phyloP scores from a whole-genome alignment of 2,888 invertebrate genomes.

The Dryocosmus kuriphilus region DNA sequence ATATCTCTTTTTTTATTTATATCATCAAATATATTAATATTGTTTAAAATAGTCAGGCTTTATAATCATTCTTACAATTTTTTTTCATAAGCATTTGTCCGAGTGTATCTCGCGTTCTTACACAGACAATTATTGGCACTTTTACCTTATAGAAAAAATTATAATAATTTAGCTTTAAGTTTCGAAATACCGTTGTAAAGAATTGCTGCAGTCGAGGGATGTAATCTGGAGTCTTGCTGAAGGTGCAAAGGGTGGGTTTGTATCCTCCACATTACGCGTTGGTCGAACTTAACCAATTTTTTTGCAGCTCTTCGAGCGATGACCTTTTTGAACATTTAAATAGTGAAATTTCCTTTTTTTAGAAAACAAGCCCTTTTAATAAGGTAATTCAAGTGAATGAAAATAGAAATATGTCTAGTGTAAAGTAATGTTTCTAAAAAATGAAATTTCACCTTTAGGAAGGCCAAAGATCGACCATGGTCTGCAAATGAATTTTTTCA shows the following conservation, averaged over 20 bases:
- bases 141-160: too few relatives aligned
- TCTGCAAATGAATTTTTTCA: not conserved
- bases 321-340: constrained; percentile 4
- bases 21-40: too few relatives aligned
- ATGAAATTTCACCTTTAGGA: constrained; percentile 17
- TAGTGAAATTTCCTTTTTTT: not conserved
- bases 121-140: too few relatives aligned
- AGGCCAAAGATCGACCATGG: constrained; percentile 30
- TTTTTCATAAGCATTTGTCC: too few relatives aligned
- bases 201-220: constrained; percentile 78
- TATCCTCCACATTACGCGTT: constrained; percentile 74
- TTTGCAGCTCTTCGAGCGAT: constrained; percentile 24
- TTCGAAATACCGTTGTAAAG: constrained; percentile 79
- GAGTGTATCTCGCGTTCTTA: too few relatives aligned
- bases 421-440: not conserved
- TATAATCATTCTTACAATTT: too few relatives aligned
- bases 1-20: too few relatives aligned
- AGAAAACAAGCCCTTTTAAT: too few relatives aligned
- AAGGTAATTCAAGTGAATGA: too few relatives aligned
- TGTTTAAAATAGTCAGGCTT: too few relatives aligned
- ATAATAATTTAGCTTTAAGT: not conserved
- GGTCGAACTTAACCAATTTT: constrained; percentile 2
- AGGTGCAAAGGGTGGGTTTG: constrained; percentile 78
- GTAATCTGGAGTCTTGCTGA: constrained; percentile 76
- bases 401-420: too few relatives aligned